Evolutionary conservation across 2,113 vertebrate genomes (phyloP).

Genomic region (Daboia siamensis): DNA sequence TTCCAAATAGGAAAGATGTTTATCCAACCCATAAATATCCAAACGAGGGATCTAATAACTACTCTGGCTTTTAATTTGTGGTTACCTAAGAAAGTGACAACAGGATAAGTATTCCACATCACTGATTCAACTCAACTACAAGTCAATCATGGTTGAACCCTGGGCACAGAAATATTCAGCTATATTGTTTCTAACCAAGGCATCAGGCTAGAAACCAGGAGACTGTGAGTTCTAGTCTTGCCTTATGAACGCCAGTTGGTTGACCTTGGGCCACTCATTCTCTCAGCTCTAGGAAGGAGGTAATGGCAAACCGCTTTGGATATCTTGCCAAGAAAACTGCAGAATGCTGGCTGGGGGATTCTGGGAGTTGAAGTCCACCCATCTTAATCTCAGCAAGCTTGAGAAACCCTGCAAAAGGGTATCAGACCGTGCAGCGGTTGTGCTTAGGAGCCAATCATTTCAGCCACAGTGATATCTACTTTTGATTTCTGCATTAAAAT

Average conservation of each 20-base stretch:
- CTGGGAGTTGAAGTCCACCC: not conserved
- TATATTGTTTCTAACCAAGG: not conserved
- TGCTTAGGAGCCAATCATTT: not conserved
- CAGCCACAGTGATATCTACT: slow-evolving; percentile 30
- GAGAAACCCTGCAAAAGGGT: not conserved
- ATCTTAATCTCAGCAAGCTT: not conserved
- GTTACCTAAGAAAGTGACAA: not conserved
- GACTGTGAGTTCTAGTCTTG: not conserved
- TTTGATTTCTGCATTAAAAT: slow-evolving; percentile 15
- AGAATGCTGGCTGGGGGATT: not conserved
- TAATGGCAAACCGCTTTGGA: not conserved
- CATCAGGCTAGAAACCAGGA: not conserved
- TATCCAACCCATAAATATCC: not conserved
- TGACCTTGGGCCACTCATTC: not conserved
- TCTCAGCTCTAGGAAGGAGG: not conserved
- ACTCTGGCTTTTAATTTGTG: not conserved
- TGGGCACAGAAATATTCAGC: not conserved
- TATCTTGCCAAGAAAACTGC: not conserved
- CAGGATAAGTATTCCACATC: not conserved
- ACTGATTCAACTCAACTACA: not conserved
- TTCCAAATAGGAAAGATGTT: not conserved
- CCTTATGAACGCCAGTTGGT: not conserved
- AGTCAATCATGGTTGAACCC: not conserved
- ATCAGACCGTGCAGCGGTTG: not conserved
- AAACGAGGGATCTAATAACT: not conserved